Evolutionary conservation across 2,888 invertebrate genomes (phyloP).

Genomic region (Folsomia candida): DNA sequence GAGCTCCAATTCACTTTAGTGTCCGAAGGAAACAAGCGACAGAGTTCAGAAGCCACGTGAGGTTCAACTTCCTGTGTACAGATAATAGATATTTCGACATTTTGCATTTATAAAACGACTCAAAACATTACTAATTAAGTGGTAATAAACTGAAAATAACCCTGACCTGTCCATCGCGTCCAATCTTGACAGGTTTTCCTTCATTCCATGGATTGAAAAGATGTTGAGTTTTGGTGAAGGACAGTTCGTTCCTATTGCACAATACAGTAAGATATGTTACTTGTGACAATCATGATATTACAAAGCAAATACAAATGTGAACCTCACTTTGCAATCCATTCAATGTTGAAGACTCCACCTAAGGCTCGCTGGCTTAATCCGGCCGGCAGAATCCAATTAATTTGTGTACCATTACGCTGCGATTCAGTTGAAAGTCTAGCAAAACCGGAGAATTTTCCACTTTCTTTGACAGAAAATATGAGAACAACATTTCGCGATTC

Average conservation of each 20-base stretch:
- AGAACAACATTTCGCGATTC: slow-evolving; percentile 91
- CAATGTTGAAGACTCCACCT: slow-evolving; percentile 92
- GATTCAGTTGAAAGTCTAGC: slow-evolving; percentile 86
- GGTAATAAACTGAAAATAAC: neutral
- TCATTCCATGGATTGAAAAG: slow-evolving; percentile 98
- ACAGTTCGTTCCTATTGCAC: slow-evolving; percentile 72
- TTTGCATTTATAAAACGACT: neutral
- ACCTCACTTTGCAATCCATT: slow-evolving; percentile 81
- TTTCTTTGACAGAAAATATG: slow-evolving; percentile 96
- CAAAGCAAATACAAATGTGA: neutral
- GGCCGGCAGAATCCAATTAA: slow-evolving; percentile 91
- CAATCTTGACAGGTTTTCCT: slow-evolving; percentile 96
- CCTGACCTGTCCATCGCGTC: slow-evolving; percentile 80
- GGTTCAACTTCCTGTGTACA: slow-evolving; percentile 86
- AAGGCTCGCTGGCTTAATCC: slow-evolving; percentile 88
- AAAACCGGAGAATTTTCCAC: slow-evolving; percentile 85
- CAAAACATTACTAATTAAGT: neutral
- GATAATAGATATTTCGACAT: neutral
- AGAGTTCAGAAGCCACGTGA: slow-evolving; percentile 88
- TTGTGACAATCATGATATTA: too few species aligned
- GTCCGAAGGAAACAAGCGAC: slow-evolving; percentile 89
- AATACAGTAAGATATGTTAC: neutral
- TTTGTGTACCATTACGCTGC: slow-evolving; percentile 80
- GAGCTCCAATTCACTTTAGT: slow-evolving; percentile 78
- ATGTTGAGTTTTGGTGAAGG: slow-evolving; percentile 87